Percentiles rank a stretch among this genome's conserved stretches.
These are phyloP conservation scores for Lepus americanus DNA, from an alignment of 2,113 vertebrate genomes.

Conservation along the genomic window DNA sequence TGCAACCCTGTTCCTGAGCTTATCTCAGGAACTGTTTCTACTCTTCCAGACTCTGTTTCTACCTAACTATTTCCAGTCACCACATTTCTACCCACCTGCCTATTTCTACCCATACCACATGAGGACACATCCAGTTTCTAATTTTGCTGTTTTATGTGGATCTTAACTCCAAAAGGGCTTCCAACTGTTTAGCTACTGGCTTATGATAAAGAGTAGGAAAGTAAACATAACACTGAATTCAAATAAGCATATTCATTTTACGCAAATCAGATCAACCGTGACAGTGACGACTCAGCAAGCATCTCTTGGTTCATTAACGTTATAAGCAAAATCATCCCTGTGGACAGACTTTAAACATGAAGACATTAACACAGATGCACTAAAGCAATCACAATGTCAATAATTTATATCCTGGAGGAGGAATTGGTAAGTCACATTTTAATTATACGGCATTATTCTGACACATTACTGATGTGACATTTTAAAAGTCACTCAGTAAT, in stretches of 20 bases:
- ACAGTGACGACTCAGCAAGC: not conserved
- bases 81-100: not conserved
- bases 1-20: not conserved
- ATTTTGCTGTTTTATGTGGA: not conserved
- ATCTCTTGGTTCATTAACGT: conserved; percentile 40
- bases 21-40: not conserved
- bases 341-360: conserved; percentile 50
- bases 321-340: conserved; percentile 55
- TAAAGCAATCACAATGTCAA: conserved; percentile 47
- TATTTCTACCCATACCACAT: not conserved
- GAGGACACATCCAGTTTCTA: not conserved
- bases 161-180: not conserved
- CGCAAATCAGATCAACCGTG: conserved; percentile 9
- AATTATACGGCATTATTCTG: conserved; percentile 55
- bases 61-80: not conserved
- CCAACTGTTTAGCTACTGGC: not conserved
- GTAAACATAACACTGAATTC: not conserved
- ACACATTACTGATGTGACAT: conserved; percentile 29
- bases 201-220: conserved; percentile 15
- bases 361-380: conserved; percentile 58
- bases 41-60: not conserved
- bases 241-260: not conserved
- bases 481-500: conserved; percentile 63
- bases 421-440: conserved; percentile 57
- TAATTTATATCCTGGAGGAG: conserved; percentile 51